Conservation (phyloP, 64 coral and sea anemone genomes). For the Pachyseris speciosa region DNA sequence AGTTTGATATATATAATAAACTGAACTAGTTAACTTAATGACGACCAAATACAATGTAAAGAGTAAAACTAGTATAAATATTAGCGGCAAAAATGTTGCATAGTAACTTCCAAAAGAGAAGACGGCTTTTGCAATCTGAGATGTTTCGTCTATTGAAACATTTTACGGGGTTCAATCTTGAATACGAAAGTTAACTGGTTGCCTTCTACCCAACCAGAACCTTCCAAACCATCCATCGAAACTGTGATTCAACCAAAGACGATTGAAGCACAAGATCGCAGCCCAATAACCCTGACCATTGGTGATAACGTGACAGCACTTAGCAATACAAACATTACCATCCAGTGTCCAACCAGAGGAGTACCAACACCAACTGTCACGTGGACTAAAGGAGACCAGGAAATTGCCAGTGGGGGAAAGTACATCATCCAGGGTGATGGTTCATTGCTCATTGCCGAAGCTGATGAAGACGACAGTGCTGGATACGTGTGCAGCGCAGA, state of each 20-base stretch:
- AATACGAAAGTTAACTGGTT: too few relatives aligned
- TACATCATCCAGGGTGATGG: conserved; percentile 3
- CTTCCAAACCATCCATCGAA: not conserved
- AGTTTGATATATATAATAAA: too few relatives aligned
- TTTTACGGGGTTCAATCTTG: too few relatives aligned
- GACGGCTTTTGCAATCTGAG: too few relatives aligned
- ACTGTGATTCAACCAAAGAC: conserved; percentile 13
- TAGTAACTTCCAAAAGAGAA: too few relatives aligned
- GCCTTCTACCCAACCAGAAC: not conserved
- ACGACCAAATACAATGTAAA: too few relatives aligned
- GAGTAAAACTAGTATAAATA: too few relatives aligned
- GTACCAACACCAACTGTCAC: conserved; percentile 41
- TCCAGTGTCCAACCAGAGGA: conserved; percentile 31
- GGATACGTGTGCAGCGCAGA: conserved; percentile 65
- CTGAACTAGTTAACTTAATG: too few relatives aligned
- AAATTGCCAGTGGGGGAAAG: not conserved
- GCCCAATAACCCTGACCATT: conserved; percentile 14
- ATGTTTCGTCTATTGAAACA: too few relatives aligned
- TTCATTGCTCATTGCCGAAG: conserved; percentile 37
- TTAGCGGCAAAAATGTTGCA: too few relatives aligned
- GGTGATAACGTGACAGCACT: conserved; percentile 55
- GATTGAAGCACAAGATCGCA: conserved; percentile 27
- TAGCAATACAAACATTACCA: conserved; percentile 58
- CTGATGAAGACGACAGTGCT: conserved; percentile 25
- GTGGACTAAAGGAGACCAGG: conserved; percentile 53